phyloP scores from a whole-genome alignment of 2,888 invertebrate genomes.

The Agrochola circellaris region DNA sequence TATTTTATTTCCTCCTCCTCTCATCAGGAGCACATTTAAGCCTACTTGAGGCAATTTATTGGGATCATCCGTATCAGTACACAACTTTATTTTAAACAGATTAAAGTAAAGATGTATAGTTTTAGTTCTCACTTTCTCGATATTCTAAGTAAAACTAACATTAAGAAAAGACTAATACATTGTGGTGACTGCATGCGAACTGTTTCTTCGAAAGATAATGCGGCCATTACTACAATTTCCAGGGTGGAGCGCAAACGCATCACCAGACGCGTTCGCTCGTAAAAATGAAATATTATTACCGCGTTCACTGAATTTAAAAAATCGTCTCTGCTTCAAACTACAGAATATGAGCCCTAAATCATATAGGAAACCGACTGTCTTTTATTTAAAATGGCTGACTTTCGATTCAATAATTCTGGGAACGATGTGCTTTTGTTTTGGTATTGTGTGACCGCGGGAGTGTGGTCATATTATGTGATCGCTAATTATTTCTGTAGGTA shows the following conservation, averaged over 20 bases:
- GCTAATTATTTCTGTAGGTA: background rate
- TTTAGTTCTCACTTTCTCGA: background rate
- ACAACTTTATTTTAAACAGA: too few species aligned
- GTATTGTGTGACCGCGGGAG: background rate
- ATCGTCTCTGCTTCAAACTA: constrained; percentile 76
- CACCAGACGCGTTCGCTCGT: constrained; percentile 85
- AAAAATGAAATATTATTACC: constrained; percentile 89
- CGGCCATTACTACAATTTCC: constrained; percentile 84
- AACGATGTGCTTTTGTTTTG: constrained; percentile 25
- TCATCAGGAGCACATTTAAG: background rate
- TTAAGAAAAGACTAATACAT: constrained; percentile 23
- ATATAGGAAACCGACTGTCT: constrained; percentile 68
- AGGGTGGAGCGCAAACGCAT: constrained; percentile 85
- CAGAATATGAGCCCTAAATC: constrained; percentile 79
- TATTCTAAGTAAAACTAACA: constrained; percentile 21
- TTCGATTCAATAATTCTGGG: constrained; percentile 40
- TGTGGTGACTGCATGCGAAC: constrained; percentile 68
- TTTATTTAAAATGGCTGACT: constrained; percentile 64
- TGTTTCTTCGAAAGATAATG: constrained; percentile 82
- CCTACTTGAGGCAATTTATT: background rate
- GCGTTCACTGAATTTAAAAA: constrained; percentile 88
- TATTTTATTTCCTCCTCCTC: background rate
- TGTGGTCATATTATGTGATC: background rate
- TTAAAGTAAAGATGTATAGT: background rate
- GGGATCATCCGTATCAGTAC: background rate